Evolutionary conservation across 2,113 vertebrate species (phyloP), one percentile per base, ranked within the genome.

Genomic region (Malurus cyaneus): DNA sequence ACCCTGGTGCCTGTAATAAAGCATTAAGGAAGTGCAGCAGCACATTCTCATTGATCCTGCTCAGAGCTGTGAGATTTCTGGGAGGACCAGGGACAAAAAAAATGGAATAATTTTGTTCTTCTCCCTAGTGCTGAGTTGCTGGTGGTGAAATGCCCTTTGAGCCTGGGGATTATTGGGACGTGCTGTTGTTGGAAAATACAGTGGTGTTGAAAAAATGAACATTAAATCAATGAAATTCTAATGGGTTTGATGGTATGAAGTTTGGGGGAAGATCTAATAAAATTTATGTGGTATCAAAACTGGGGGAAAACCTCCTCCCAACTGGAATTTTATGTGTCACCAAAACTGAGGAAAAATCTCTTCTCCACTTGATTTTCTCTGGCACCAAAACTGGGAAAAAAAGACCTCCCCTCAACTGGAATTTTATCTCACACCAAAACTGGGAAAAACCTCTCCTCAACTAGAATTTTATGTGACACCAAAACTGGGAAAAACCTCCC

Each of bases 1-100:
- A 90, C 93, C 77, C 83, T n/a, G 70, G 89, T 90, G 94, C 83
- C 91, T 93, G 70, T 95, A 96, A 97, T 96, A 94, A 95, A 96
- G 93, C 93, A 79, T 62, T 96, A 96, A 94, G 91, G 93, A 97
- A 96, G 94, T 94, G 80, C 8, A 89, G 93, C 94, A 76, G 92
- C 83, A 81, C 91, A 52, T 88, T 96, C 94, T 64, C 94, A 96
- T 96, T 96, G 96, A 95, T 95, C 88, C 86, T 31, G 5, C 11
- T 74, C 80, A 28, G 80, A 11, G 8, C 83, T 78, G 87, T 39
- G 91, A 72, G 80, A 65, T 89, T 85, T 78, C 91, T 4, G 52
- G 10, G 41, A 88, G 74, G 56, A 42, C 52, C 54, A 46, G 78
- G 11, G 42, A 85, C 64, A 78, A 94, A 88, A 92, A 47, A 74